phyloP scores from a whole-genome alignment of 2,113 vertebrate species.

The Carassius carassius region DNA sequence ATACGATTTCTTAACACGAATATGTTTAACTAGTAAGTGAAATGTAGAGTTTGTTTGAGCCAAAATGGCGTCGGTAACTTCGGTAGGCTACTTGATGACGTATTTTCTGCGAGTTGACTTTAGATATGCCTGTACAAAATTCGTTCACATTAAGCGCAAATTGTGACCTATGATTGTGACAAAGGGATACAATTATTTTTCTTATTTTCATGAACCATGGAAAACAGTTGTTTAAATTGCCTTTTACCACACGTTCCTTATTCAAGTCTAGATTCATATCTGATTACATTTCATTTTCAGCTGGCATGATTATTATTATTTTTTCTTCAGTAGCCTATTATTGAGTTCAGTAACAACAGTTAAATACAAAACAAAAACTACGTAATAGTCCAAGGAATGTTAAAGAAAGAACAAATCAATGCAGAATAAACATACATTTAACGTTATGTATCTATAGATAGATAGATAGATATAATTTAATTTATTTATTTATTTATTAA shows the following conservation, averaged over 20 bases:
- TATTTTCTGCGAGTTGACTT: conserved; percentile 32
- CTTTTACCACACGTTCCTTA: background rate
- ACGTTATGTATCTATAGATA: too few species aligned
- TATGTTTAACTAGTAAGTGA: conserved; percentile 50
- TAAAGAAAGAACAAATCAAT: background rate
- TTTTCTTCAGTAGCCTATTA: background rate
- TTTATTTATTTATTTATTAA: too few species aligned
- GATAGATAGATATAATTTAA: too few species aligned
- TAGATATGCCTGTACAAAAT: conserved; percentile 57
- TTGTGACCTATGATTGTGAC: background rate
- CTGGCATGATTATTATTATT: background rate
- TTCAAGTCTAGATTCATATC: background rate
- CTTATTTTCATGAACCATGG: background rate
- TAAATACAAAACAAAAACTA: background rate
- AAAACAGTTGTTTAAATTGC: background rate
- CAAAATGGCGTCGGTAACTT: conserved; percentile 76
- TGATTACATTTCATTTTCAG: background rate
- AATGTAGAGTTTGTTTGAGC: conserved; percentile 79
- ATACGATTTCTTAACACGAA: conserved; percentile 4
- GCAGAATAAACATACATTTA: too few species aligned
- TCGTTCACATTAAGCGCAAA: background rate
- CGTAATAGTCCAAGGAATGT: background rate
- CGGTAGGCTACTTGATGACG: conserved; percentile 54
- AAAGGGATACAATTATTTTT: too few species aligned
- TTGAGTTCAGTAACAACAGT: background rate